These are phyloP conservation scores for Ciconia stormi DNA, from an alignment of 2,113 vertebrate species.

Conservation along the genomic window DNA sequence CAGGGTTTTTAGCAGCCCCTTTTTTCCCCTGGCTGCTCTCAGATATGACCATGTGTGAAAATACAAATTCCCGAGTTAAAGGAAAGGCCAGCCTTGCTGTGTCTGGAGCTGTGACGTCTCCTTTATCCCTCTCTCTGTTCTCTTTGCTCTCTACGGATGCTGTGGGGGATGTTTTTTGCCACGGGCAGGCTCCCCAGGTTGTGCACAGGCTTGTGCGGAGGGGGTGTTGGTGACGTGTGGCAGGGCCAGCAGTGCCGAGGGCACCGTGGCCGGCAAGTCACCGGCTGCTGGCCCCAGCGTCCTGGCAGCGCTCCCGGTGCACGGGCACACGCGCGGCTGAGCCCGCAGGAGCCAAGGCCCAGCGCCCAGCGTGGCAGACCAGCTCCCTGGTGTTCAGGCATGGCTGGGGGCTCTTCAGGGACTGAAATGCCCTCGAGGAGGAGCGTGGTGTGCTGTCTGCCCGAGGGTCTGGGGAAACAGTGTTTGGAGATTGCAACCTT, in stretches of 20 bases:
- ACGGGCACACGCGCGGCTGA: not conserved
- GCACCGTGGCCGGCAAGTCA: fast-evolving
- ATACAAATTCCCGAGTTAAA: not conserved
- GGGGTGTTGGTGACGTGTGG: fast-evolving
- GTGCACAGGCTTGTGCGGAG: fast-evolving
- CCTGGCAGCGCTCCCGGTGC: fast-evolving
- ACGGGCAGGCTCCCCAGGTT: not conserved
- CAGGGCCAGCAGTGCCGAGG: not conserved
- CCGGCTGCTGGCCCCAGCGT: not conserved
- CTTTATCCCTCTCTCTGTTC: not conserved
- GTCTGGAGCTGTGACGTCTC: not conserved
- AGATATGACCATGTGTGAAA: not conserved
- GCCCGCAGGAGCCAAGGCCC: not conserved
- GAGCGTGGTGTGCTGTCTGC: not conserved
- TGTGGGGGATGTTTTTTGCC: not conserved
- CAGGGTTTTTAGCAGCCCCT: not conserved
- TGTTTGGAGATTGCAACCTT: not conserved
- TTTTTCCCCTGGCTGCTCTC: not conserved
- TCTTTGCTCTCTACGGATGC: not conserved
- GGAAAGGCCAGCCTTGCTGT: not conserved
- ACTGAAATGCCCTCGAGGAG: not conserved
- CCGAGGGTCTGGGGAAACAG: fast-evolving
- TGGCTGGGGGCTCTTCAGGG: not conserved
- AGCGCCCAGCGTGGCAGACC: fast-evolving
- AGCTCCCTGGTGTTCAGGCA: too few relatives aligned